Evolutionary conservation across 2,797 vertebrate species (phyloP), one percentile per base, ranked within the genome.

Genomic region (Helicolenus hilgendorfi): DNA sequence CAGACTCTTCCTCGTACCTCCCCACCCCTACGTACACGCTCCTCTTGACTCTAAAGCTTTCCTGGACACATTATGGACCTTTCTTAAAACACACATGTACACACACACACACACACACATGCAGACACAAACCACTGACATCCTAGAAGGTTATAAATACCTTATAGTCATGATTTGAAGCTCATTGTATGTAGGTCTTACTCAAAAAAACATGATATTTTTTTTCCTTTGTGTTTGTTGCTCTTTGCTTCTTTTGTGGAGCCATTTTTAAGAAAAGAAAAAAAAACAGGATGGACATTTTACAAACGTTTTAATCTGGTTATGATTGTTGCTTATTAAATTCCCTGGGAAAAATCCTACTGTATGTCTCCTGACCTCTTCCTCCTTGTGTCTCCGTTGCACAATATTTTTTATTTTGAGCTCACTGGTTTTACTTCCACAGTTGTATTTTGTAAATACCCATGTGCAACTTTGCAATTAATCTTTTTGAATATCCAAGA

Each of bases 31-130:
- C 92, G 94, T 94, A 96, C 96, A 96, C 93, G 95, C 96, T 97
- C 97, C 96, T 97, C 96, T 49, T 96, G 86, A 94, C 97, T 95
- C 97, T 96, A 96, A 92, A 97, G 97, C 97, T 98, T 97, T 98
- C 97, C 94, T 93, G 95, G 94, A 95, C 87, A 92, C 89, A 90
- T 94, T 84, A 94, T 89, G 95, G 95, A 96, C 95, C 94, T 96
- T 94, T 95, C 90, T 93, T 91, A 93, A 92, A 91, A 94, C 69
- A 86, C 83, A 85, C 45, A 81, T 33, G 68, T 38, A 65, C 73
- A 89, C 70, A 36, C 77, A 35, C 81, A 31, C 69, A 72, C 71
- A 31, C 68, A 49, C 41, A 78, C 64, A 62, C 62, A 73, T 20
- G 59, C 27, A 68, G 4, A 79, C 87, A 69, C 73, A 81, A 81